These are phyloP conservation scores for Elephantulus edwardii DNA, from an alignment of 2,113 vertebrate species.

Conservation along the genomic window DNA sequence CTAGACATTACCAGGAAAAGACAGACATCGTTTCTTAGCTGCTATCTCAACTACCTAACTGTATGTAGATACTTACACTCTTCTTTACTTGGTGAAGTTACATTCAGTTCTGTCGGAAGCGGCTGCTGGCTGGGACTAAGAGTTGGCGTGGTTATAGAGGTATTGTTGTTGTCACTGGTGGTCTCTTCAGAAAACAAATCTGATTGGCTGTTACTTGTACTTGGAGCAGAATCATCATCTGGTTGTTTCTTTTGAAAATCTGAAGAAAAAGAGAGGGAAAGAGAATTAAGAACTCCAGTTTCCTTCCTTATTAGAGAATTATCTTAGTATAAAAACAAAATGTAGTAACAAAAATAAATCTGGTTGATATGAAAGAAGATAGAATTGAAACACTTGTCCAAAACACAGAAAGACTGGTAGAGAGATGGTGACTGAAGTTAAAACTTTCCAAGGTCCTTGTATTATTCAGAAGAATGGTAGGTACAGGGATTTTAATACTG, in stretches of 20 bases:
- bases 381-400: not conserved
- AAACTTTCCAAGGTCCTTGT: not conserved
- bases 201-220: slow-evolving; percentile 93
- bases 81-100: slow-evolving; percentile 90
- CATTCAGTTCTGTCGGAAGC: slow-evolving; percentile 90
- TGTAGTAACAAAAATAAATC: slow-evolving; percentile 9
- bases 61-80: slow-evolving; percentile 87
- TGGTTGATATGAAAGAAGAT: not conserved
- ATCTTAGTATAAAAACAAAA: not conserved
- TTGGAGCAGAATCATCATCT: slow-evolving; percentile 93
- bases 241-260: slow-evolving; percentile 98
- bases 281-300: not conserved
- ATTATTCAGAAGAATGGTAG: not conserved
- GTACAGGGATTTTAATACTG: not conserved
- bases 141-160: slow-evolving; percentile 90
- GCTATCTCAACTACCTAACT: not conserved
- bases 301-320: slow-evolving; percentile 22
- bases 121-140: slow-evolving; percentile 89
- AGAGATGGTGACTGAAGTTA: not conserved
- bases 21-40: not conserved
- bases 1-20: slow-evolving; percentile 5
- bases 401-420: not conserved
- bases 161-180: slow-evolving; percentile 93
- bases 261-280: slow-evolving; percentile 74
- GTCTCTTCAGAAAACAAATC: slow-evolving; percentile 94